Evolutionary conservation across 1,140 invertebrate genomes (phyloP).

Genomic region (Nasonia giraulti): DNA sequence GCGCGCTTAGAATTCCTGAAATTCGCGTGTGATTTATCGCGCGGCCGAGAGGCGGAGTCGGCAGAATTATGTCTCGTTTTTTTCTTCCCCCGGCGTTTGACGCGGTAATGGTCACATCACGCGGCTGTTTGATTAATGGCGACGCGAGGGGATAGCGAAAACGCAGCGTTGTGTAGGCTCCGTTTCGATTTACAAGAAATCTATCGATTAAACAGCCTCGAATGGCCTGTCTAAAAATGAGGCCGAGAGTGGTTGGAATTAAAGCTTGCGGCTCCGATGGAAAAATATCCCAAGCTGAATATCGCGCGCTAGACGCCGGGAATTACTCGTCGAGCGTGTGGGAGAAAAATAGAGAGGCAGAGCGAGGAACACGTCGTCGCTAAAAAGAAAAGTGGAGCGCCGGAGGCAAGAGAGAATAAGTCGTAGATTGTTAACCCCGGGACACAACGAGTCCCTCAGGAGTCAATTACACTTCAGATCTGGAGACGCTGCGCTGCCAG

Average conservation of each 20-base stretch:
- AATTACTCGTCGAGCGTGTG: background rate
- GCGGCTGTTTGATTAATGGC: conserved; percentile 9
- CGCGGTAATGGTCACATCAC: background rate
- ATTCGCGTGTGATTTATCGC: background rate
- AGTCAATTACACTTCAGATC: conserved; percentile 56
- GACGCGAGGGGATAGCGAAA: background rate
- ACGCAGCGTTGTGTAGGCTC: too few relatives aligned
- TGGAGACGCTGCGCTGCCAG: conserved; percentile 35
- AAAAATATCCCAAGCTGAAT: background rate
- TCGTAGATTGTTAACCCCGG: conserved; percentile 53
- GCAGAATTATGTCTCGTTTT: background rate
- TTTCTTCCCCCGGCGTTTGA: background rate
- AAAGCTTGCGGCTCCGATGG: too few relatives aligned
- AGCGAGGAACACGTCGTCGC: background rate
- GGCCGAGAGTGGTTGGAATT: background rate
- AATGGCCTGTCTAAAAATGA: too few relatives aligned
- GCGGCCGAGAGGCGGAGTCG: background rate
- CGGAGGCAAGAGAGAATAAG: conserved; percentile 44
- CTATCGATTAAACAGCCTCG: too few relatives aligned
- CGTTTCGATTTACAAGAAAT: too few relatives aligned
- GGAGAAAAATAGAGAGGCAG: conserved; percentile 30
- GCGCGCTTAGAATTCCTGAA: background rate
- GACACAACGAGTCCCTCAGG: conserved; percentile 53
- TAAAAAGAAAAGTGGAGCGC: conserved; percentile 42
- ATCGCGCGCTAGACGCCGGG: background rate